phyloP scores from a whole-genome alignment of 2,888 invertebrate genomes.

The Empis livida region DNA sequence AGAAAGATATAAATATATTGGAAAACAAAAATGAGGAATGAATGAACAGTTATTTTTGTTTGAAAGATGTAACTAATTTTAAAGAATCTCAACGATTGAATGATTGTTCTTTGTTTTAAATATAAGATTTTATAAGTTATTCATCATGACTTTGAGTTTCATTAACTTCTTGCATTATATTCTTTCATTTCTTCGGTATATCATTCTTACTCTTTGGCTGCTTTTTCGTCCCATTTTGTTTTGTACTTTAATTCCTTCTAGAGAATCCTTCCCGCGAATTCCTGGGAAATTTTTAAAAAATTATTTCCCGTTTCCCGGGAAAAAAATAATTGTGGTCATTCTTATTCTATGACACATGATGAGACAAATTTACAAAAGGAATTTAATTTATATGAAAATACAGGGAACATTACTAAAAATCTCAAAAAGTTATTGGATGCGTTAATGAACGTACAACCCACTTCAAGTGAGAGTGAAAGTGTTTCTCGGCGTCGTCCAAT shows the following conservation, averaged over 20 bases:
- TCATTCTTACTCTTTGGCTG: slow-evolving; percentile 71
- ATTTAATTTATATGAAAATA: too few relatives aligned
- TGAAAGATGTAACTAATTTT: too few relatives aligned
- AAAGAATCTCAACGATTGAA: too few relatives aligned
- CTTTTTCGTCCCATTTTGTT: slow-evolving; percentile 82
- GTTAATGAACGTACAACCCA: not conserved
- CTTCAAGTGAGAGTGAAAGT: not conserved
- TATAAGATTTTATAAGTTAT: not conserved
- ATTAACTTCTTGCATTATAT: slow-evolving; percentile 45
- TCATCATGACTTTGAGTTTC: not conserved
- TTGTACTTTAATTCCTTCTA: slow-evolving; percentile 75
- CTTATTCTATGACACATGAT: too few relatives aligned
- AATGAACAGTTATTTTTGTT: too few relatives aligned
- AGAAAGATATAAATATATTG: too few relatives aligned
- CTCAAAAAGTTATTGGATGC: not conserved
- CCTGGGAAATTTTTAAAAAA: too few relatives aligned
- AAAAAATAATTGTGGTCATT: too few relatives aligned
- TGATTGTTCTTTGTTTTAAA: too few relatives aligned
- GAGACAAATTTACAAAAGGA: not conserved
- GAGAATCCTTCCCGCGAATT: too few relatives aligned
- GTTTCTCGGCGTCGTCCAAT: not conserved
- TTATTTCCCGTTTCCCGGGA: too few relatives aligned
- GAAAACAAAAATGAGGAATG: too few relatives aligned
- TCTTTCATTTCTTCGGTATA: slow-evolving; percentile 81
- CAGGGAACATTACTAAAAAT: not conserved